Evolutionary conservation across 53 echinoderm and acorn worm species (phyloP).

Genomic region (Echinarachnius parma): DNA sequence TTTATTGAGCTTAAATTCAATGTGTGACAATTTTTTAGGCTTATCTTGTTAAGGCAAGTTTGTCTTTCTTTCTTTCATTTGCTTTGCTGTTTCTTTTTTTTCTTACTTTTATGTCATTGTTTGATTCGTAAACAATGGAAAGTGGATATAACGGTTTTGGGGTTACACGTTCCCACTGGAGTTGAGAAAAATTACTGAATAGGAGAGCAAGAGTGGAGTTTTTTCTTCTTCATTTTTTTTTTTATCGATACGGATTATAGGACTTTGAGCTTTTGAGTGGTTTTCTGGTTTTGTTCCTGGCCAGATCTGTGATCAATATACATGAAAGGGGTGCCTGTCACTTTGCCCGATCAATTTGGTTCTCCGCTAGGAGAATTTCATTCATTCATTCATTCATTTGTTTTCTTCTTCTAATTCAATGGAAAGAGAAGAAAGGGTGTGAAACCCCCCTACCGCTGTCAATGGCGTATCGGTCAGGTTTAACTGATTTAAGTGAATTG

Average conservation of each 20-base stretch:
- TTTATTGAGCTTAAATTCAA: constrained; percentile 14
- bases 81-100: too few relatives aligned
- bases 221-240: too few relatives aligned
- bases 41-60: constrained; percentile 49
- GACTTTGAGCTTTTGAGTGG: not conserved
- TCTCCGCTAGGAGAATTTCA: not conserved
- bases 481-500: constrained; percentile 34
- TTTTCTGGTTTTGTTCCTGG: constrained; percentile 33
- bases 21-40: constrained; percentile 37
- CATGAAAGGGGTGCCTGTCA: constrained; percentile 46
- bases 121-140: too few relatives aligned
- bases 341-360: constrained; percentile 23
- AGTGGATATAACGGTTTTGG: constrained; percentile 44
- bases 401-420: too few relatives aligned
- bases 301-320: constrained; percentile 38
- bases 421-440: constrained; percentile 30
- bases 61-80: too few relatives aligned
- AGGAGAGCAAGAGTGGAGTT: too few relatives aligned
- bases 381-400: too few relatives aligned
- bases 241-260: constrained; percentile 37
- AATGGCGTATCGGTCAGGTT: constrained; percentile 39
- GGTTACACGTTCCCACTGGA: not conserved
- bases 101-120: too few relatives aligned
- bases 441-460: constrained; percentile 8
- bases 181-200: not conserved